Evolutionary conservation across 2,113 vertebrate species (phyloP).

Genomic region (Tragelaphus scriptus): DNA sequence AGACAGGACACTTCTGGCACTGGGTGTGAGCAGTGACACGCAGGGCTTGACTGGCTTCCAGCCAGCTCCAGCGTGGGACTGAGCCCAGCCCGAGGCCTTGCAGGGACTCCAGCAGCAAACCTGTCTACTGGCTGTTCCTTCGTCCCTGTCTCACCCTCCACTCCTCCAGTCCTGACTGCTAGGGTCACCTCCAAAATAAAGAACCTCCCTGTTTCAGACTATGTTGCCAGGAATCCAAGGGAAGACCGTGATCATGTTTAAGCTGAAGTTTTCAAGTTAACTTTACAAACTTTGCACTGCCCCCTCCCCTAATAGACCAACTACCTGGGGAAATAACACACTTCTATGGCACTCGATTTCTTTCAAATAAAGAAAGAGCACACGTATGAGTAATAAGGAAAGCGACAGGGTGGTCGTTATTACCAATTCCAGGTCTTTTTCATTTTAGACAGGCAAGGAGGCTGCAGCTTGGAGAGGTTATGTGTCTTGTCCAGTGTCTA

Average conservation of each 20-base stretch:
- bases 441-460: background rate
- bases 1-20: background rate
- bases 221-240: background rate
- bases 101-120: background rate
- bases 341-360: background rate
- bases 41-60: background rate
- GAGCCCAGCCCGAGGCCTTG: background rate
- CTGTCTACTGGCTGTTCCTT: background rate
- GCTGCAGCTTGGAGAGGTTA: background rate
- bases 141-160: background rate
- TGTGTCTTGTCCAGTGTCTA: background rate
- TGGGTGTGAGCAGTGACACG: background rate
- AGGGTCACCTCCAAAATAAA: background rate
- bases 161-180: background rate
- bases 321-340: background rate
- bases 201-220: background rate
- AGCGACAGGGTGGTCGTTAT: background rate
- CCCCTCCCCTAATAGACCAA: accelerated
- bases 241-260: background rate
- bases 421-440: background rate
- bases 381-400: background rate
- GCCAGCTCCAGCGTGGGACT: background rate
- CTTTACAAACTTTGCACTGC: background rate
- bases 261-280: background rate
- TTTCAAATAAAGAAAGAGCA: background rate